Conservation (phyloP, 2,113 vertebrate species). For the Ploceus nigricollis region DNA sequence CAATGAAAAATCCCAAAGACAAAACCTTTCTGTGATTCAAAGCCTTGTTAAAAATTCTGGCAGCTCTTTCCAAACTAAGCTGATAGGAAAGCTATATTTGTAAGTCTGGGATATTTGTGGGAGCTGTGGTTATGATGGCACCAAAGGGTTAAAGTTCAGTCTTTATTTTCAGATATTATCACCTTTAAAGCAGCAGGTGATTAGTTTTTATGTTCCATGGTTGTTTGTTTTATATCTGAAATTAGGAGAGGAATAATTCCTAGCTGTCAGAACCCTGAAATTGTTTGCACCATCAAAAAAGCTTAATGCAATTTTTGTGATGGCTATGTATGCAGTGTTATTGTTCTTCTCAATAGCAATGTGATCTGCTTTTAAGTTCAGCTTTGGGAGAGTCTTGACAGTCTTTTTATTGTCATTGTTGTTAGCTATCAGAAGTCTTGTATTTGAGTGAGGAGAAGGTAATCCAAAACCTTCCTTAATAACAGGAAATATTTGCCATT, state of each 20-base stretch:
- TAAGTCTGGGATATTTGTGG: not conserved
- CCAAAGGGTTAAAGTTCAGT: not conserved
- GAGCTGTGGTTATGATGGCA: not conserved
- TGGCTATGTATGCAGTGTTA: not conserved
- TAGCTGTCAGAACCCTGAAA: not conserved
- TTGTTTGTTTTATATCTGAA: not conserved
- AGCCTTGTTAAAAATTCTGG: not conserved
- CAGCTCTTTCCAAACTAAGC: not conserved
- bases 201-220: not conserved
- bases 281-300: not conserved
- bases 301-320: not conserved
- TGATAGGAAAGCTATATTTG: not conserved
- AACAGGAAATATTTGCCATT: slow-evolving; percentile 62
- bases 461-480: slow-evolving; percentile 50
- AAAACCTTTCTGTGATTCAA: not conserved
- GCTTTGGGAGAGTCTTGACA: slow-evolving; percentile 14
- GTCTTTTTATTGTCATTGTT: slow-evolving; percentile 27
- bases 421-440: slow-evolving; percentile 33
- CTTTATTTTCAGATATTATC: not conserved
- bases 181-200: slow-evolving; percentile 1
- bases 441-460: slow-evolving; percentile 5
- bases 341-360: slow-evolving; percentile 34
- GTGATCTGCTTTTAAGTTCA: not conserved
- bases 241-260: not conserved
- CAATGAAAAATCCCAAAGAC: not conserved